Percentiles rank a stretch among this genome's conserved stretches.
Conservation (phyloP, 2,888 invertebrate genomes). For the Parasteatoda lunata region DNA sequence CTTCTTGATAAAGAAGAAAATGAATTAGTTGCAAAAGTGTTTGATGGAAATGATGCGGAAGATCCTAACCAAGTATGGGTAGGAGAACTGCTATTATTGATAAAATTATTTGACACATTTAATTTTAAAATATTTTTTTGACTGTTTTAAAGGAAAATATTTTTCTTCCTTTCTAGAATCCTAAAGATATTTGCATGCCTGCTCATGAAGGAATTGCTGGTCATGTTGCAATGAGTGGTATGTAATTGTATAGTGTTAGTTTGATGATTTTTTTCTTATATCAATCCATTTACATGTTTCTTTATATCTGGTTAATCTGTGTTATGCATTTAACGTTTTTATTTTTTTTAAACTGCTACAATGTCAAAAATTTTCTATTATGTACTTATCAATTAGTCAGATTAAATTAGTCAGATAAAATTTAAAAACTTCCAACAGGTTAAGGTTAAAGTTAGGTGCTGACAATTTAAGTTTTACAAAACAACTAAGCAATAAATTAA, state of each 20-base stretch:
- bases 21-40: slow-evolving; percentile 85
- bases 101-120: neutral
- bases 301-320: too few relatives aligned
- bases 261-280: too few relatives aligned
- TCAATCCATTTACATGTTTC: too few relatives aligned
- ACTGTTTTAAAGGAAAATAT: slow-evolving; percentile 39
- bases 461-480: too few relatives aligned
- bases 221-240: slow-evolving; percentile 82
- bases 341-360: too few relatives aligned
- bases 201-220: slow-evolving; percentile 82
- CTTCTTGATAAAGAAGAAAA: slow-evolving; percentile 83
- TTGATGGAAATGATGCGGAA: slow-evolving; percentile 77
- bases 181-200: slow-evolving; percentile 77
- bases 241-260: neutral
- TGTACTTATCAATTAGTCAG: too few relatives aligned
- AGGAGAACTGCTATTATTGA: neutral
- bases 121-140: neutral
- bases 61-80: slow-evolving; percentile 18
- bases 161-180: slow-evolving; percentile 69
- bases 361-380: too few relatives aligned
- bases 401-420: too few relatives aligned
- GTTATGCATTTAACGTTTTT: too few relatives aligned
- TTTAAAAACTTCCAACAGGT: too few relatives aligned
- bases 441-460: too few relatives aligned
- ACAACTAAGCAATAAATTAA: too few relatives aligned